Conservation (phyloP, 2,888 invertebrate genomes). For the Spodoptera picta region DNA sequence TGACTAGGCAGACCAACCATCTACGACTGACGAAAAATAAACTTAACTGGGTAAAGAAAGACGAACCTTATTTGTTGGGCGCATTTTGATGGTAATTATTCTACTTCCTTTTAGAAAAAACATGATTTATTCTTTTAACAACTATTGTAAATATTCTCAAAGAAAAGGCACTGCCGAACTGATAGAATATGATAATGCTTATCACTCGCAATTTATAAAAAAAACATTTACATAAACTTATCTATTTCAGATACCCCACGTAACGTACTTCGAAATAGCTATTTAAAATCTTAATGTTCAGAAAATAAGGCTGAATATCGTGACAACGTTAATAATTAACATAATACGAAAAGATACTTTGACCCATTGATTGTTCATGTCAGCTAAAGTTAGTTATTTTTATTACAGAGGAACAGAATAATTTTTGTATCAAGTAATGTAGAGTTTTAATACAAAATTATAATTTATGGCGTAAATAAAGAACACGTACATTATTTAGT, state of each 20-base stretch:
- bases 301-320: constrained; percentile 50
- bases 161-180: constrained; percentile 60
- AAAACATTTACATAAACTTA: constrained; percentile 76
- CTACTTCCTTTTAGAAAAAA: constrained; percentile 76
- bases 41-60: constrained; percentile 48
- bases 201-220: constrained; percentile 64
- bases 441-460: neutral
- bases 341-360: constrained; percentile 61
- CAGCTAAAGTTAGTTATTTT: constrained; percentile 10
- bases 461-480: neutral
- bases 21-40: constrained; percentile 62
- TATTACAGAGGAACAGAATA: neutral
- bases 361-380: constrained; percentile 57
- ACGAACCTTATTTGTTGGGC: constrained; percentile 78
- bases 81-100: constrained; percentile 82
- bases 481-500: neutral
- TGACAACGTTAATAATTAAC: constrained; percentile 2
- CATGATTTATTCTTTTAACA: constrained; percentile 72
- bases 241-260: constrained; percentile 49
- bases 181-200: constrained; percentile 66
- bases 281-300: constrained; percentile 2
- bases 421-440: neutral
- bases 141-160: constrained; percentile 59
- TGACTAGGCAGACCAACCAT: constrained; percentile 60
- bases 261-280: constrained; percentile 16